A percentile compares a stretch with the other conserved stretches of the same genome.
Evolutionary conservation across 2,888 invertebrate genomes (phyloP).

Genomic region (Drosophila percnosoma): DNA sequence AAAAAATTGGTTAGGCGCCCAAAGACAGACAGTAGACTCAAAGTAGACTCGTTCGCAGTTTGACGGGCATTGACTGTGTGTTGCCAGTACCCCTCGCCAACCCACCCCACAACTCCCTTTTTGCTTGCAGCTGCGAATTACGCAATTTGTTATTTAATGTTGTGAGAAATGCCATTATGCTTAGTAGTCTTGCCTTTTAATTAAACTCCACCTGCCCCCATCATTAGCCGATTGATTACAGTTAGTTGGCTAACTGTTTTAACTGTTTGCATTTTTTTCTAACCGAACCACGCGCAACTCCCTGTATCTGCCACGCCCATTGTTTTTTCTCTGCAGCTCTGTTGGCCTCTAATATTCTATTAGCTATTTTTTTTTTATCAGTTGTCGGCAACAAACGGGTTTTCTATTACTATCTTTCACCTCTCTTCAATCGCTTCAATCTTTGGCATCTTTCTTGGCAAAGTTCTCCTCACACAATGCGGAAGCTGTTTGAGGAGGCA

Average conservation of each 20-base stretch:
- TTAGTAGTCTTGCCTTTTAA: conserved; percentile 63
- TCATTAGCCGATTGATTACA: conserved; percentile 74
- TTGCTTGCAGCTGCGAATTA: conserved; percentile 62
- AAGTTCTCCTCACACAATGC: conserved; percentile 32
- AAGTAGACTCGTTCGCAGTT: conserved; percentile 49
- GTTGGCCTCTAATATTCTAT: conserved; percentile 70
- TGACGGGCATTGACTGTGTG: conserved; percentile 29
- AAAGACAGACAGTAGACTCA: conserved; percentile 8
- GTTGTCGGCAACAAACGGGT: conserved; percentile 67
- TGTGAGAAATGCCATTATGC: conserved; percentile 59
- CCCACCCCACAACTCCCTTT: conserved; percentile 1
- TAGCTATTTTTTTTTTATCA: conserved; percentile 42
- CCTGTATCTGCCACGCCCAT: conserved; percentile 49
- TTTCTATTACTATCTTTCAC: conserved; percentile 35
- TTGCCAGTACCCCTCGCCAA: not conserved
- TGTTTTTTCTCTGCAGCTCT: conserved; percentile 12
- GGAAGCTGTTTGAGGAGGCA: conserved; percentile 44
- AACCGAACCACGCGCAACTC: conserved; percentile 37
- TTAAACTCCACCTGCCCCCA: conserved; percentile 50
- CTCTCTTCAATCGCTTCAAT: conserved; percentile 7
- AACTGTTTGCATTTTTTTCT: conserved; percentile 40
- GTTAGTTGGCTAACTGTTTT: conserved; percentile 69
- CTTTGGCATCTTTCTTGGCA: conserved; percentile 22
- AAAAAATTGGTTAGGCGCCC: conserved; percentile 53
- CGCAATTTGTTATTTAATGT: conserved; percentile 75